A percentile compares a stretch with the other conserved stretches of the same genome.
Conservation (phyloP, 2,888 invertebrate genomes). For the Geophilus truncorum region DNA sequence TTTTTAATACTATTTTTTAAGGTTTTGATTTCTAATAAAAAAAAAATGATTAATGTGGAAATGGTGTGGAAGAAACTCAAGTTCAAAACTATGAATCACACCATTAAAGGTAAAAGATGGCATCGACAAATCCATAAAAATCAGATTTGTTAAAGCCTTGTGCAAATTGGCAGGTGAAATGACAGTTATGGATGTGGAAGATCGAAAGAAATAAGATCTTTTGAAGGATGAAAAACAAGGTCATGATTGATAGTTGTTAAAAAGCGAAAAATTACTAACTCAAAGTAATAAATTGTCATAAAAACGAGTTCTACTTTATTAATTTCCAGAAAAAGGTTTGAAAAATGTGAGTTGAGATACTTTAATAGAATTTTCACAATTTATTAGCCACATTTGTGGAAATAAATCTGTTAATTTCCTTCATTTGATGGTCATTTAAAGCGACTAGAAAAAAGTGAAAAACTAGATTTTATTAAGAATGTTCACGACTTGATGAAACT, state of each 20-base stretch:
- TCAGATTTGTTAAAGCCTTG: background rate
- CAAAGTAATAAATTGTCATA: background rate
- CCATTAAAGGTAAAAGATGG: background rate
- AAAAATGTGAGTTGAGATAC: background rate
- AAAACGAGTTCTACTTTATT: background rate
- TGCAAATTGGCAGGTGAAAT: background rate
- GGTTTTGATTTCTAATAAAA: background rate
- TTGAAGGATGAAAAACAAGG: background rate
- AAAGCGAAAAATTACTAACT: background rate
- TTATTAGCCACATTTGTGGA: background rate
- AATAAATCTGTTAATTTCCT: conserved; percentile 2
- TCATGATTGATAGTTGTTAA: background rate
- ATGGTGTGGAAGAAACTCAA: background rate
- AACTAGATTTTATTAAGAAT: conserved; percentile 8
- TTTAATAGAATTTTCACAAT: background rate
- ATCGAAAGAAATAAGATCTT: background rate
- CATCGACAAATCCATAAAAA: background rate
- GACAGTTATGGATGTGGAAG: background rate
- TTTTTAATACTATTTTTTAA: background rate
- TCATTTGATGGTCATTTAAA: conserved; percentile 1
- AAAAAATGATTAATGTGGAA: too few relatives aligned
- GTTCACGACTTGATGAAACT: conserved; percentile 4
- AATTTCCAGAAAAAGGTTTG: background rate
- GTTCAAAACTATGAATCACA: background rate
- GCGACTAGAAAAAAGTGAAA: background rate